Evolutionary conservation across 2,888 invertebrate species (phyloP).

Genomic region (Labia minor): DNA sequence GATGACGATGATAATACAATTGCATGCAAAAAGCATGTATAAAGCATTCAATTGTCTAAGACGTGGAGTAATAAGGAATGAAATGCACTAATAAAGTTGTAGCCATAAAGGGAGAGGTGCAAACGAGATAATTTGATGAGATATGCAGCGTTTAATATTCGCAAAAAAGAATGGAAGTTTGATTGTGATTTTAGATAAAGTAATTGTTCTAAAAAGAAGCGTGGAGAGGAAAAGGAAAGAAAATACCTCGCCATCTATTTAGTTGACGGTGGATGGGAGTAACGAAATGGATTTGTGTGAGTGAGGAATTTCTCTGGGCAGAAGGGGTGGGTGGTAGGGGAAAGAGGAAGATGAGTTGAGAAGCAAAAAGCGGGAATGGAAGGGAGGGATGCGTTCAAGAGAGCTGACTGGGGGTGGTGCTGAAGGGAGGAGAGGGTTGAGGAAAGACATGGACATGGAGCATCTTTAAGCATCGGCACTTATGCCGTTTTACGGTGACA

Average conservation of each 20-base stretch:
- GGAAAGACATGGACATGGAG: background rate
- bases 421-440: background rate
- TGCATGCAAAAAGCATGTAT: background rate
- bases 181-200: constrained; percentile 4
- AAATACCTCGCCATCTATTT: background rate
- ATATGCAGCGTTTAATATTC: constrained; percentile 4
- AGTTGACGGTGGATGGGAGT: background rate
- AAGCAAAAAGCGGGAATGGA: background rate
- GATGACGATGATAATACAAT: background rate
- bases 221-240: background rate
- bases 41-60: background rate
- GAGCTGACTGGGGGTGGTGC: too few species aligned
- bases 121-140: constrained; percentile 13
- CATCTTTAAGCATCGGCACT: background rate
- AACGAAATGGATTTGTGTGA: background rate
- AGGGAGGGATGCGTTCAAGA: background rate
- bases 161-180: constrained; percentile 13
- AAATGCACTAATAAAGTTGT: constrained; percentile 5
- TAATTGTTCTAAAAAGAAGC: background rate
- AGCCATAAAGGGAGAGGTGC: background rate
- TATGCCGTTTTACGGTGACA: too few species aligned
- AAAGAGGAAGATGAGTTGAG: background rate
- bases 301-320: background rate
- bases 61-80: background rate
- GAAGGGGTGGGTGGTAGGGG: too few species aligned